Base-by-base conservation (phyloP, 1,140 invertebrate species). In the Eupristina koningsbergeri region DNA sequence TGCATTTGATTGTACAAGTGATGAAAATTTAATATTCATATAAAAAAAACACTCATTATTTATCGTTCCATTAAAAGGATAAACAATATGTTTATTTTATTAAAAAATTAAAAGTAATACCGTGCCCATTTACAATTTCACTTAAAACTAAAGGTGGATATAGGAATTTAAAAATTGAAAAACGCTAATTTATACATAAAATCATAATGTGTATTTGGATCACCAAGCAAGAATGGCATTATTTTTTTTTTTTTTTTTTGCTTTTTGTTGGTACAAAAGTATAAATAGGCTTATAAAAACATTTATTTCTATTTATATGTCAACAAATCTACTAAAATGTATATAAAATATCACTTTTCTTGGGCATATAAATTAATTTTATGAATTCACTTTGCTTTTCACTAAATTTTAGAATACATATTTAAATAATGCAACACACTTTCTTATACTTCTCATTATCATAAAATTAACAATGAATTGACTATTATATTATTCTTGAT, bases 401-500 rank as follows among this genome's bases (percentile, higher is more conserved):
- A 3, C 6, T 6, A 69, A 39, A 36, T 71, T 41, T 71, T 0
- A 71, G 36, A 19, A 71, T n/a, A 9, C 19, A n/a, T 64, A 11
- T 64, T 3, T 26, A 36, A 71, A 71, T 29, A 64, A 41, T 8
- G 36, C 7, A 19, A 19, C 0, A 22, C 36, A 36, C 7, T 31
- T 22, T 67, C 6, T 36, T 67, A 7, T 36, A 22, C 36, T 67
- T 7, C 41, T 8, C 41, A 71, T 9, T 39, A 41, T n/a, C 17
- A 39, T 39, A 41, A 9, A 71, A 36, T 11, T 26, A n/a, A 1
- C 22, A 39, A 7, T 45, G 7, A 63, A 22, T 29, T 31, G 22
- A 50, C 3, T 58, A 8, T 76, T 53, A 76, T 31, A 76, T 36
- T 58, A 96, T 96, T 88, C 93, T 94, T 3, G 94, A 93, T 36